phyloP scores from a whole-genome alignment of 2,797 vertebrate species.

The Microhierax caerulescens region DNA sequence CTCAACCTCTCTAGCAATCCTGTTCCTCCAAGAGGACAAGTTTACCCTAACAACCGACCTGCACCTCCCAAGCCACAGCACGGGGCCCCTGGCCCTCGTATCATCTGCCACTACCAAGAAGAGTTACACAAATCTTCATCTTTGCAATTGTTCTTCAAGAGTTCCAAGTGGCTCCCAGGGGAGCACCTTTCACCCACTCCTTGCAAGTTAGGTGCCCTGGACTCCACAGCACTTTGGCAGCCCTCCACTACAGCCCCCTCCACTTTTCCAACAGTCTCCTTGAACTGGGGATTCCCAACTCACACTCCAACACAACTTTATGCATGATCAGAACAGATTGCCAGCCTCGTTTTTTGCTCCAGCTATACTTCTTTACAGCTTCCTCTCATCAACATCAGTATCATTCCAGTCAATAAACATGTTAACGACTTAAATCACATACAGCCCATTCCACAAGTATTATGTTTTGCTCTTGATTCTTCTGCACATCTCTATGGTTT shows the following conservation, averaged over 20 bases:
- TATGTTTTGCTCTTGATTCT: not conserved
- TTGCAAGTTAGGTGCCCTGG: not conserved
- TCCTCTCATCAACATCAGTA: not conserved
- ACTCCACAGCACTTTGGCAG: not conserved
- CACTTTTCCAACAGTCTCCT: not conserved
- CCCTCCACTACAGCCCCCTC: not conserved
- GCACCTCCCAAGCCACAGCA: not conserved
- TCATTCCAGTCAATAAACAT: not conserved
- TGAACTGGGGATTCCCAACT: not conserved
- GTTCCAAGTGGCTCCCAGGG: not conserved
- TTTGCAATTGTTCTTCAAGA: not conserved
- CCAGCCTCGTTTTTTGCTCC: not conserved
- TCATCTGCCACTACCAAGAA: not conserved
- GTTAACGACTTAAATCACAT: rapidly evolving
- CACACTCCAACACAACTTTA: not conserved
- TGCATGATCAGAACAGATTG: not conserved
- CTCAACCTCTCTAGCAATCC: not conserved
- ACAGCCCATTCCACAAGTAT: not conserved
- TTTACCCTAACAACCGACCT: not conserved
- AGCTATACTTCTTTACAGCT: not conserved
- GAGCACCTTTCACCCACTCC: not conserved
- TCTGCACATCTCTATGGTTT: not conserved
- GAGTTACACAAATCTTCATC: not conserved
- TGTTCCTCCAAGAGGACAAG: not conserved
- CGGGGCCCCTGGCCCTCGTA: not conserved